Evolutionary conservation across 2,888 invertebrate genomes (phyloP).

Genomic region (Digitonthophagus gazella): DNA sequence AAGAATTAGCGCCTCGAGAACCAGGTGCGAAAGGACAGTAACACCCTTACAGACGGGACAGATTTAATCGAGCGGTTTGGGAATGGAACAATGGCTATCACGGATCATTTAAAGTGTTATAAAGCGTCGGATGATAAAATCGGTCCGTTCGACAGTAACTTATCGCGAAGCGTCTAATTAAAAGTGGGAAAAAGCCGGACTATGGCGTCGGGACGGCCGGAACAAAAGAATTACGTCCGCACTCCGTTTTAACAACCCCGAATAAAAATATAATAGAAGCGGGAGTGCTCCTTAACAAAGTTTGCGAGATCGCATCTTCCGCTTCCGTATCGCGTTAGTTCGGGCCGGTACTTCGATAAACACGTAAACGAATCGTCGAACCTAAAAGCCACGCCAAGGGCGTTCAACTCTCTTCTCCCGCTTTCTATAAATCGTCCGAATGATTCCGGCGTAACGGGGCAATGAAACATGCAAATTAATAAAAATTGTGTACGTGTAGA

Average conservation of each 20-base stretch:
- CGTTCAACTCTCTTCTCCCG: neutral
- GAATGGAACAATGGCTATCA: slow-evolving; percentile 38
- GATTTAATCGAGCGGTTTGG: neutral
- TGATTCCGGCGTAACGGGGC: slow-evolving; percentile 6
- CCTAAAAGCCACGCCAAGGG: neutral
- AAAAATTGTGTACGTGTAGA: slow-evolving; percentile 26
- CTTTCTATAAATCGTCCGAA: slow-evolving; percentile 4
- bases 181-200: neutral
- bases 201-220: neutral
- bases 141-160: slow-evolving; percentile 28
- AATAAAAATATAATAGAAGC: slow-evolving; percentile 15
- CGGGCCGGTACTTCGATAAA: neutral
- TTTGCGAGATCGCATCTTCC: neutral
- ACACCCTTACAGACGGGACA: no score
- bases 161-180: slow-evolving; percentile 12
- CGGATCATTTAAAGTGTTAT: slow-evolving; percentile 46
- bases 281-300: neutral
- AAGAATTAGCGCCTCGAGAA: neutral
- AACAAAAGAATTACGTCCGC: slow-evolving; percentile 13
- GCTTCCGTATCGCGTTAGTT: neutral
- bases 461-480: slow-evolving; percentile 28
- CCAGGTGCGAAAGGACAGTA: neutral
- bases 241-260: slow-evolving; percentile 17
- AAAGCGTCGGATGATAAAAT: slow-evolving; percentile 40
- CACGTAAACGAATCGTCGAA: neutral